A percentile compares a stretch with the other conserved stretches of the same genome.
phyloP scores from a whole-genome alignment of 2,888 invertebrate genomes.

The Drosophila falleni region DNA sequence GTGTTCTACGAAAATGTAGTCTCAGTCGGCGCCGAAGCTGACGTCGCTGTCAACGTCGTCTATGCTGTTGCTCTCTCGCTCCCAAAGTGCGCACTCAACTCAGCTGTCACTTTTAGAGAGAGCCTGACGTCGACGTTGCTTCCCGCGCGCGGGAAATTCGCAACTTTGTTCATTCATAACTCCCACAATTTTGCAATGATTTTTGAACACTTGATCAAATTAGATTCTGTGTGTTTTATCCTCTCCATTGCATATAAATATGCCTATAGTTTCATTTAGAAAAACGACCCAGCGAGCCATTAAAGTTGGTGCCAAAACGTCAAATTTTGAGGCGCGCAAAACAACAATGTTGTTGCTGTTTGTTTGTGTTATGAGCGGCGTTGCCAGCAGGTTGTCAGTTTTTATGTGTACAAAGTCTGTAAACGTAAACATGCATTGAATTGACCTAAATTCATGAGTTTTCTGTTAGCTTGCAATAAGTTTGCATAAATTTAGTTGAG shows the following conservation, averaged over 20 bases:
- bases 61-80: conserved; percentile 32
- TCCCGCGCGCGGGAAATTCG: conserved; percentile 84
- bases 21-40: conserved; percentile 24
- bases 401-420: conserved; percentile 14
- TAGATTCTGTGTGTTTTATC: conserved; percentile 69
- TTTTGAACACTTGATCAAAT: conserved; percentile 68
- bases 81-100: conserved; percentile 64
- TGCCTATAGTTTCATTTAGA: conserved; percentile 67
- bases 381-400: conserved; percentile 59
- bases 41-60: conserved; percentile 41
- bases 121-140: conserved; percentile 60
- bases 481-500: background rate
- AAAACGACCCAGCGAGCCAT: conserved; percentile 35
- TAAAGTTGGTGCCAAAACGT: conserved; percentile 76
- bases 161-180: conserved; percentile 68
- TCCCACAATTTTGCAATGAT: conserved; percentile 59
- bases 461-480: conserved; percentile 2
- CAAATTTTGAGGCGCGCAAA: conserved; percentile 65
- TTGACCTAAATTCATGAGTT: conserved; percentile 31
- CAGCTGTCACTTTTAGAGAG: conserved; percentile 65
- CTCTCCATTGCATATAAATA: conserved; percentile 50
- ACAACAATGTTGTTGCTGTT: conserved; percentile 72
- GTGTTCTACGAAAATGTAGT: conserved; percentile 29
- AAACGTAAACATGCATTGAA: conserved; percentile 42
- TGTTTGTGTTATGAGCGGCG: conserved; percentile 67